Base-by-base conservation (phyloP, 2,797 vertebrate genomes). In the Buceros bicornis region DNA sequence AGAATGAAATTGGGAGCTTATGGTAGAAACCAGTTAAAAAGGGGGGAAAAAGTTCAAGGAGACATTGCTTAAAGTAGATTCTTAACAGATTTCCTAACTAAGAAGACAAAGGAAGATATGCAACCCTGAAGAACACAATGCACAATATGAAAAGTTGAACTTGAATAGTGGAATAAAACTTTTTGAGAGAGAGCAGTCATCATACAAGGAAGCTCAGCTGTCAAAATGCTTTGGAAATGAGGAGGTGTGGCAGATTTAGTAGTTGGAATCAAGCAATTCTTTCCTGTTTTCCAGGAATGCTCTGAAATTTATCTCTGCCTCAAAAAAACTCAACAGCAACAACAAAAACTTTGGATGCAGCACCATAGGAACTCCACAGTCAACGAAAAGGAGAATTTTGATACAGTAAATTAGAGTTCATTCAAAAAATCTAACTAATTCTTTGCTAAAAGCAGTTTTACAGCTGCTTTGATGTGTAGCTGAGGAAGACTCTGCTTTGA, bases 391-490 rank as follows among this genome's bases (percentile, higher is more conserved):
- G 5, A 87, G 47, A 93, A 61, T 90, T 87, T 45, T 76, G 58
- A 47, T 37, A 14, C 13, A 22, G 42, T 54, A 47, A 66, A 80
- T 78, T 24, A 76, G 35, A 51, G 67, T 47, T 85, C 35, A 80
- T 67, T 84, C 8, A 88, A 71, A 93, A 90, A 81, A 67, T 56
- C 26, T 76, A 70, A 12, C 62, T 43, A 61, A 79, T 80, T 93
- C 74, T 71, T 64, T 53, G 53, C 56, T 92, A 87, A 82, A 80
- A 91, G 78, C 42, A 85, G 48, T 89, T 94, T 93, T 76, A 54
- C 40, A 80, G 64, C 56, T 80, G 78, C 79, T 93, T 85, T 85
- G 83, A 77, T 82, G 82, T 89, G 83, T 58, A 95, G 89, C 90
- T 96, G 87, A 79, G 71, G 57, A 79, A 89, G 84, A 87, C 56